Conservation (phyloP, 2,888 invertebrate species). For the Chymomyza procnemis region DNA sequence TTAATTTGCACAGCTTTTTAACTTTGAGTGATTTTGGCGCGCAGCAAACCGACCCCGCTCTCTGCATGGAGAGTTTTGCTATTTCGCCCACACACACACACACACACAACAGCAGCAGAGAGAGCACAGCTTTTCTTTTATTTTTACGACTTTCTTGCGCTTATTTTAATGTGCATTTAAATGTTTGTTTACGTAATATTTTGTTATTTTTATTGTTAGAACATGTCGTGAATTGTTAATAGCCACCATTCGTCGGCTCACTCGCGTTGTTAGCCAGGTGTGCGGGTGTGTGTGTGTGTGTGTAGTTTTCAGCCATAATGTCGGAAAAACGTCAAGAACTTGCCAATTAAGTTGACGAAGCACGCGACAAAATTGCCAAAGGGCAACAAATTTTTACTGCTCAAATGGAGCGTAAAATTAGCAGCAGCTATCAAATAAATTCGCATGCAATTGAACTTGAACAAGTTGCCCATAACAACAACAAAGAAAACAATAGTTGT, state of each 20-base stretch:
- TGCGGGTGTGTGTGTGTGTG: neutral
- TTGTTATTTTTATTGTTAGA: constrained; percentile 54
- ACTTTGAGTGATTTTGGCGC: neutral
- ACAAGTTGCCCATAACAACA: constrained; percentile 18
- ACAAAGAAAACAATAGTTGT: too few relatives aligned
- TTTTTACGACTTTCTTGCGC: neutral
- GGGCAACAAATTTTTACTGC: constrained; percentile 22
- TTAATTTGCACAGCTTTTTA: neutral
- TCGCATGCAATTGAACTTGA: constrained; percentile 44
- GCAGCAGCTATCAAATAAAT: constrained; percentile 21
- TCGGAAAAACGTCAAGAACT: neutral
- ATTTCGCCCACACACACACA: constrained; percentile 6
- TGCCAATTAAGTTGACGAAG: constrained; percentile 43
- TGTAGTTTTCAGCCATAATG: neutral
- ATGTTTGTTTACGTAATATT: constrained; percentile 45
- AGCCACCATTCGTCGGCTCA: constrained; percentile 19
- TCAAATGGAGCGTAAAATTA: constrained; percentile 56
- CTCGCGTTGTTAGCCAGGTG: neutral
- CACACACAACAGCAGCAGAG: too few relatives aligned
- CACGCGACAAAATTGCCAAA: constrained; percentile 39
- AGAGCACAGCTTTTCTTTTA: neutral
- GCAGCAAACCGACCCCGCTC: neutral
- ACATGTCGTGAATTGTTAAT: constrained; percentile 53
- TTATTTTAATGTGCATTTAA: constrained; percentile 43
- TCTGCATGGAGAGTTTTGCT: constrained; percentile 16